Percentiles rank a stretch among this genome's conserved stretches.
Conservation (phyloP, 2,113 vertebrate genomes). For the Cyrtonyx montezumae region DNA sequence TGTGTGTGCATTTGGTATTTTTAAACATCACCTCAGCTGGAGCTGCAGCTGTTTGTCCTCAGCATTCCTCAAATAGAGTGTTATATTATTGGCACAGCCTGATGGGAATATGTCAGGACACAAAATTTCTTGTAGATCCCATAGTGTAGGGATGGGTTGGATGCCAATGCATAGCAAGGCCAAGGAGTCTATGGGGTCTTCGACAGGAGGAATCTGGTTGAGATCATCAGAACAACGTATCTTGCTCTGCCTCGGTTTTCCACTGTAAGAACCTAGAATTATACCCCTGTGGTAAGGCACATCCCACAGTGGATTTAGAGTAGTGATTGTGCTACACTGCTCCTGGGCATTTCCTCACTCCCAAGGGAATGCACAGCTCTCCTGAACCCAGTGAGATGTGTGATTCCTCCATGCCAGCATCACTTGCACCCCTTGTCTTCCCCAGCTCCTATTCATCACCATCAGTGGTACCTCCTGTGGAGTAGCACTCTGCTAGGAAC, state of each 20-base stretch:
- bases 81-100: fast-evolving
- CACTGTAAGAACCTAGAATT: neutral
- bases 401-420: neutral
- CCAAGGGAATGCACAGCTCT: neutral
- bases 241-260: neutral
- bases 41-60: neutral
- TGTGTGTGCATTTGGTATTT: neutral
- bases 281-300: neutral
- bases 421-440: neutral
- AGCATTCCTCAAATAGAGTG: fast-evolving
- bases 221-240: fast-evolving
- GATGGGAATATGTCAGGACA: no score
- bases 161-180: neutral
- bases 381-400: neutral
- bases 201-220: neutral
- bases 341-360: neutral
- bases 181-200: fast-evolving
- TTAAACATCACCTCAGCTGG: neutral
- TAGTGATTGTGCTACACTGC: neutral
- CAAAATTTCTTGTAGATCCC: neutral
- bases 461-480: fast-evolving
- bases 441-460: neutral
- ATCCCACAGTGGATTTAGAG: neutral
- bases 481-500: neutral
- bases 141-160: neutral